These are phyloP conservation scores for Chydorus sphaericus DNA, from an alignment of 2,888 invertebrate genomes.

Conservation along the genomic window DNA sequence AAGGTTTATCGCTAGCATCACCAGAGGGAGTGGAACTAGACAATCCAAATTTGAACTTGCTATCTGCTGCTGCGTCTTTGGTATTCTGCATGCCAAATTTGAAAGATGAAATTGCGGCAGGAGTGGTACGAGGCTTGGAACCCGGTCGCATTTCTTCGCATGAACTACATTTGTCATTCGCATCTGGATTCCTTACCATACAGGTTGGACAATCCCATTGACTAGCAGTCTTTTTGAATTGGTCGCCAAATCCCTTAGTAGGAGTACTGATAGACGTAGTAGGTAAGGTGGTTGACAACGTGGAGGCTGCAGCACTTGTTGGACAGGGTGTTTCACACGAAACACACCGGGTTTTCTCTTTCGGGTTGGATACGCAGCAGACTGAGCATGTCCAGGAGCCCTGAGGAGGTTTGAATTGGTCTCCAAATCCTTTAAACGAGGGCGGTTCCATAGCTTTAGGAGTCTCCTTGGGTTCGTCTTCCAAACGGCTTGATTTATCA, in stretches of 20 bases:
- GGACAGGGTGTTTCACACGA: slow-evolving; percentile 25
- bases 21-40: neutral
- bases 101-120: slow-evolving; percentile 19
- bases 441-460: neutral
- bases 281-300: neutral
- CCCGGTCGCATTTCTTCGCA: slow-evolving; percentile 38
- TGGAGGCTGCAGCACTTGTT: slow-evolving; percentile 25
- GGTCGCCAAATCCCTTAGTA: slow-evolving; percentile 25
- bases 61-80: neutral
- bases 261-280: slow-evolving; percentile 14
- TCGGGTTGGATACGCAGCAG: slow-evolving; percentile 26
- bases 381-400: slow-evolving; percentile 27
- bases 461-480: neutral
- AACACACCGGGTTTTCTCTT: slow-evolving; percentile 22
- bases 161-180: slow-evolving; percentile 35
- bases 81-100: slow-evolving; percentile 14
- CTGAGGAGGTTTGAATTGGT: slow-evolving; percentile 23
- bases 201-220: slow-evolving; percentile 45
- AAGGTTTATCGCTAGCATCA: too few species aligned
- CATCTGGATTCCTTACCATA: slow-evolving; percentile 38
- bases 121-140: neutral
- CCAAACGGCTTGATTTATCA: neutral
- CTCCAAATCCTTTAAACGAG: slow-evolving; percentile 20
- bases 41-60: neutral
- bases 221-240: slow-evolving; percentile 30